phyloP scores from a whole-genome alignment of 2,113 vertebrate species.

The Notothenia coriiceps region DNA sequence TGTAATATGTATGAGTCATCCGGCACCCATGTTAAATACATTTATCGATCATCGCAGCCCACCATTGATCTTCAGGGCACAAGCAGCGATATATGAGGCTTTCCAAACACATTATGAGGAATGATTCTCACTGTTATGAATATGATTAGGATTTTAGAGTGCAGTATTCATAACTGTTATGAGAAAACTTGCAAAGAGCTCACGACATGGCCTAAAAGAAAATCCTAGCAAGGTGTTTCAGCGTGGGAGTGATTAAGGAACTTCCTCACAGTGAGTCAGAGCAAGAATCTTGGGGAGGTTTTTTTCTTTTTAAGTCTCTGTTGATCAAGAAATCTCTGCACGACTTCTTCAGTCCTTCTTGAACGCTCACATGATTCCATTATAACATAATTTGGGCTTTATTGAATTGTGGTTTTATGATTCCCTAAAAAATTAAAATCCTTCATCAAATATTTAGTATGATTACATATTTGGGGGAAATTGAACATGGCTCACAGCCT shows the following conservation, averaged over 20 bases:
- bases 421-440: constrained; percentile 37
- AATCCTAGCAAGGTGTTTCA: background rate
- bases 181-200: constrained; percentile 1
- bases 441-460: constrained; percentile 60
- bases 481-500: constrained; percentile 14
- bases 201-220: background rate
- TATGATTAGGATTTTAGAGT: constrained; percentile 4
- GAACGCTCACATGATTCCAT: constrained; percentile 21
- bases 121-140: constrained; percentile 17
- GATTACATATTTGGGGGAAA: constrained; percentile 50
- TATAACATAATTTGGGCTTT: background rate
- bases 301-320: constrained; percentile 18
- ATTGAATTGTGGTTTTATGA: constrained; percentile 18
- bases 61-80: constrained; percentile 36
- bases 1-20: constrained; percentile 64
- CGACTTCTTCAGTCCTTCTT: constrained; percentile 19
- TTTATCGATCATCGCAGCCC: constrained; percentile 50
- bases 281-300: background rate
- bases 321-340: constrained; percentile 28
- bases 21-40: constrained; percentile 53
- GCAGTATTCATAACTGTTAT: background rate
- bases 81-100: constrained; percentile 15
- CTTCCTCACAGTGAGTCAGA: background rate
- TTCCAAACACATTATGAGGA: constrained; percentile 25
- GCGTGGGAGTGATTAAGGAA: background rate